Base-by-base conservation (phyloP, 2,113 vertebrate species). In the Siniperca knerii region DNA sequence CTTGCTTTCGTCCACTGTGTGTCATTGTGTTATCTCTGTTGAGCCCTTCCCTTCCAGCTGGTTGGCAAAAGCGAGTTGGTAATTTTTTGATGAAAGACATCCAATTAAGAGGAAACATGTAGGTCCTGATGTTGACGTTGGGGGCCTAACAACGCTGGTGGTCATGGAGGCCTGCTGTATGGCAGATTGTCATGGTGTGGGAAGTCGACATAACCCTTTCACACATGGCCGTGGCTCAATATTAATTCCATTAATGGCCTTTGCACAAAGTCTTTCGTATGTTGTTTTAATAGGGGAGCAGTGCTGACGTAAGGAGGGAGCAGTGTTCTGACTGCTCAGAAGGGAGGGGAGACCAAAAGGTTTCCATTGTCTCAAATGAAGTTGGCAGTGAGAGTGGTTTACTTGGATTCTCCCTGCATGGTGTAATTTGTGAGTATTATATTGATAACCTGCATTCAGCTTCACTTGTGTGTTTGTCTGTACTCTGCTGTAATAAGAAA, bases 211-310 rank as follows among this genome's bases (percentile, higher is more conserved):
- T 67, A 78, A 79, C 50, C 87, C 92, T 94, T 78, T 93, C 92
- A 95, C 91, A 92, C 3, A 4, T 0, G 0, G 88, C 94, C 86
- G 88, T 82, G 92, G 91, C 91, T 91, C 81, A 37, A 4, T 40
- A 95, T 90, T 85, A 89, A 94, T 94, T 93, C 90, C 90, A 92
- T 94, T 94, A 94, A 92, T 84, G 72, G 87, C 90, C 73, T 90
- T 58, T 12, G 85, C 92, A 90, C 90, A 91, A 85, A 65, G 87
- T 91, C 84, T 93, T 94, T 95, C 84, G 87, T 95, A 91, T 95
- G 93, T 97, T 96, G 94, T 96, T 97, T 96, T 95, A 96, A 95
- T 95, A 94, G 94, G 92, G 93, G 94, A 96, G 93, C 87, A 85
- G 82, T 66, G 86, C 88, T n/a, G 92, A 90, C 91, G 92, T 93